Conservation (phyloP, 2,113 vertebrate species). For the Mobula hypostoma region DNA sequence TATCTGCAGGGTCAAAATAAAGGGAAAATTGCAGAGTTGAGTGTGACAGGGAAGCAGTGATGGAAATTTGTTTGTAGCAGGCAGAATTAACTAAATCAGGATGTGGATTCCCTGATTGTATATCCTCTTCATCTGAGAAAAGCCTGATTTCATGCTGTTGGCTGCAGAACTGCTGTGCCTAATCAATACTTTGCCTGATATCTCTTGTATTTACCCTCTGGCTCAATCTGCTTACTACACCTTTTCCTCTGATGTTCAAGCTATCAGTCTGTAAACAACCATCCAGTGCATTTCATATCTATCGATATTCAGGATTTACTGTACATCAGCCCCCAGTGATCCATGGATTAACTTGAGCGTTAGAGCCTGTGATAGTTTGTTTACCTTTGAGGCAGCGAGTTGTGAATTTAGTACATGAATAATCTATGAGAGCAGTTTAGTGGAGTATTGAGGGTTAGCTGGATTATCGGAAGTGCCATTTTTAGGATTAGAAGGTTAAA, state of each 20-base stretch:
- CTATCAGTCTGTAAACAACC: neutral
- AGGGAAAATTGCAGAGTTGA: constrained; percentile 47
- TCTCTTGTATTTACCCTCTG: constrained; percentile 41
- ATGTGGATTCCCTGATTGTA: constrained; percentile 36
- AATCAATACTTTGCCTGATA: constrained; percentile 31
- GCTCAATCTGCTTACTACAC: constrained; percentile 19
- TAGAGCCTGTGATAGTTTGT: too few species aligned
- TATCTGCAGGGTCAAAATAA: constrained; percentile 41
- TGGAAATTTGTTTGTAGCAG: constrained; percentile 51
- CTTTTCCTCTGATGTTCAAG: neutral
- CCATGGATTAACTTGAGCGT: neutral
- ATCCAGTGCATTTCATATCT: neutral
- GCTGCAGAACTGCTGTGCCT: constrained; percentile 29
- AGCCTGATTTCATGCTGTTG: constrained; percentile 32
- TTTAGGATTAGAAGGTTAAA: neutral
- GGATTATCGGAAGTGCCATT: neutral
- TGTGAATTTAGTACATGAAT: neutral
- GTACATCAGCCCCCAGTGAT: neutral
- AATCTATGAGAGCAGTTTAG: neutral
- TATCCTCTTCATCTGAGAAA: constrained; percentile 32
- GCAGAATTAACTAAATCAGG: constrained; percentile 42
- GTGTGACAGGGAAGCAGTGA: constrained; percentile 53
- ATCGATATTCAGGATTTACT: neutral
- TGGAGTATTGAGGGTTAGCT: neutral
- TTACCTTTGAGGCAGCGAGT: neutral